A percentile compares a stretch with the other conserved stretches of the same genome.
Conservation (phyloP, 2,888 invertebrate species). For the Erebia palarica region DNA sequence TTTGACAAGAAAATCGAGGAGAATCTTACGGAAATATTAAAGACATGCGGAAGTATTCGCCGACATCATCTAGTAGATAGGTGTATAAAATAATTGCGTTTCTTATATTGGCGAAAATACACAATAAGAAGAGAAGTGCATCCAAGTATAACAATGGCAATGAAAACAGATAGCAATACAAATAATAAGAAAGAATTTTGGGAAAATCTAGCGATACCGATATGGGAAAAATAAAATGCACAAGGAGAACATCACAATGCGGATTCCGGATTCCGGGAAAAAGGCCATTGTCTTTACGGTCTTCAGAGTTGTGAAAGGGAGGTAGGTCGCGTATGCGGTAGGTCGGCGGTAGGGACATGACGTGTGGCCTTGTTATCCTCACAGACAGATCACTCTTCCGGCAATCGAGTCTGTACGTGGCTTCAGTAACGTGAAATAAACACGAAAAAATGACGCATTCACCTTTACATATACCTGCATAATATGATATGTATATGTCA, state of each 20-base stretch:
- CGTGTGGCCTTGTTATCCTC: conserved; percentile 13
- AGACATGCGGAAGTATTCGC: too few relatives aligned
- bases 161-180: neutral
- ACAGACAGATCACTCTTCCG: conserved; percentile 12
- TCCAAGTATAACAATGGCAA: too few relatives aligned
- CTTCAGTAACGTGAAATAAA: conserved; percentile 5
- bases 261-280: neutral
- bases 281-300: neutral
- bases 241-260: neutral
- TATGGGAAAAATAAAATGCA: neutral
- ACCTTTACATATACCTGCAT: neutral
- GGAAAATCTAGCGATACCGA: neutral
- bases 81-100: too few relatives aligned
- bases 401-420: conserved; percentile 6
- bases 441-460: conserved; percentile 5
- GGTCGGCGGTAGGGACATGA: neutral
- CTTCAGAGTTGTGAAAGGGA: conserved; percentile 1
- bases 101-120: too few relatives aligned
- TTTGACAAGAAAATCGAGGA: too few relatives aligned
- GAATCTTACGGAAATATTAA: too few relatives aligned
- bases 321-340: neutral
- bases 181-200: conserved; percentile 2
- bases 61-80: too few relatives aligned
- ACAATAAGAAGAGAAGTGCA: too few relatives aligned
- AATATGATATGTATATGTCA: too few relatives aligned